These are phyloP conservation scores for Poecilia wingei DNA, from an alignment of 2,797 vertebrate species.

Conservation along the genomic window DNA sequence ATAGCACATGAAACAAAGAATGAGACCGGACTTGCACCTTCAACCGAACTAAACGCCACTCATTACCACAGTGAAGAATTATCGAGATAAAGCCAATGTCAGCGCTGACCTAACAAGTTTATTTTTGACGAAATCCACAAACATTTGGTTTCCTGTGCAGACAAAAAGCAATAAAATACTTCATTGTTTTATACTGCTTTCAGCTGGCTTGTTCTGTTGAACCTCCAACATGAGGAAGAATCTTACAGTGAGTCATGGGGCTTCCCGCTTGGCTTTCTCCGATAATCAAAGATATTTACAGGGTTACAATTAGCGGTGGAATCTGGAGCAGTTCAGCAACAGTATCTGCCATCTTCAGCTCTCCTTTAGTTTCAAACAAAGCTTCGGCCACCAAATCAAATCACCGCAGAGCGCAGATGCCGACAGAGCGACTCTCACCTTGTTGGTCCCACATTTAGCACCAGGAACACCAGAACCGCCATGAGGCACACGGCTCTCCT, in stretches of 20 bases:
- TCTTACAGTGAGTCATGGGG: slow-evolving; percentile 61
- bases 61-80: not conserved
- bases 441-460: slow-evolving; percentile 86
- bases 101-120: not conserved
- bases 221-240: slow-evolving; percentile 29
- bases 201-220: slow-evolving; percentile 24
- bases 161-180: slow-evolving; percentile 9
- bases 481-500: slow-evolving; percentile 91
- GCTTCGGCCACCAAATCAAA: slow-evolving; percentile 5
- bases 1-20: not conserved
- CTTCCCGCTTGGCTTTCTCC: slow-evolving; percentile 52
- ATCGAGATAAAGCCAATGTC: no score
- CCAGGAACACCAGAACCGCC: slow-evolving; percentile 87
- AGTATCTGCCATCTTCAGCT: not conserved
- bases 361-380: slow-evolving; percentile 13
- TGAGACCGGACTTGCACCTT: not conserved
- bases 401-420: not conserved
- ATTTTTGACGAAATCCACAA: not conserved
- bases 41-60: not conserved
- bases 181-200: slow-evolving; percentile 35
- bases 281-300: slow-evolving; percentile 33
- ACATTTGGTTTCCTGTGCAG: not conserved
- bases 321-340: not conserved
- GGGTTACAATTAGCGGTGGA: slow-evolving; percentile 1
- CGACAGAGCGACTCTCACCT: slow-evolving; percentile 79